Conservation (phyloP, 2,113 vertebrate genomes). For the Ploceus nigricollis region DNA sequence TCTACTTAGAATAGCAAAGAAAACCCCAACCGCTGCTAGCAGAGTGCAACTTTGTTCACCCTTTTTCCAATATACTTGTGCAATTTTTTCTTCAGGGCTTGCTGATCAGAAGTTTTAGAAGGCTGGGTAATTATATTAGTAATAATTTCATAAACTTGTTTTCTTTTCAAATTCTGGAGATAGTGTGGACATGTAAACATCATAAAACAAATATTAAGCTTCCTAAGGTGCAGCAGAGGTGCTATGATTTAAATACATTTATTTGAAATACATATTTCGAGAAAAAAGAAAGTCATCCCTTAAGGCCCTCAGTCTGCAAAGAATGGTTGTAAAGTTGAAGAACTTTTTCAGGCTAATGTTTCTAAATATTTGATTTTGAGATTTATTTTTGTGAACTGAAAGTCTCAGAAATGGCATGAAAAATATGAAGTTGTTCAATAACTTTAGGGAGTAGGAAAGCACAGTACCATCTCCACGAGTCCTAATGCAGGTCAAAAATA, state of each 20-base stretch:
- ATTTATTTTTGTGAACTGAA: neutral
- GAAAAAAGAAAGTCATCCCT: neutral
- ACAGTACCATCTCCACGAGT: neutral
- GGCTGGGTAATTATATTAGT: neutral
- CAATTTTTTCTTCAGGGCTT: neutral
- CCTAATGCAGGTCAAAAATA: neutral
- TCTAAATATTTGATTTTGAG: neutral
- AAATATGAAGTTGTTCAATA: fast-evolving
- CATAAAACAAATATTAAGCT: neutral
- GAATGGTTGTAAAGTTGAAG: neutral
- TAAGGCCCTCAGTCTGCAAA: neutral
- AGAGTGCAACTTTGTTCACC: neutral
- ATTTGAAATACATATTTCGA: neutral
- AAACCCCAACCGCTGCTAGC: neutral
- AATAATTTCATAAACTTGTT: neutral
- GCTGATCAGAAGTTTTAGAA: neutral
- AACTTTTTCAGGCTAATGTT: neutral
- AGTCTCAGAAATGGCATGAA: neutral
- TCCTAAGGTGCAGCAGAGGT: neutral
- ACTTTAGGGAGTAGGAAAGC: neutral
- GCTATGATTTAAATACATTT: neutral
- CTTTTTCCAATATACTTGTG: neutral
- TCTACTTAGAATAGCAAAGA: neutral
- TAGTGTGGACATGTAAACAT: fast-evolving
- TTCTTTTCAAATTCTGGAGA: neutral